Base-by-base conservation (phyloP, 1,140 invertebrate species). In the Leptonema lineaticorne region DNA sequence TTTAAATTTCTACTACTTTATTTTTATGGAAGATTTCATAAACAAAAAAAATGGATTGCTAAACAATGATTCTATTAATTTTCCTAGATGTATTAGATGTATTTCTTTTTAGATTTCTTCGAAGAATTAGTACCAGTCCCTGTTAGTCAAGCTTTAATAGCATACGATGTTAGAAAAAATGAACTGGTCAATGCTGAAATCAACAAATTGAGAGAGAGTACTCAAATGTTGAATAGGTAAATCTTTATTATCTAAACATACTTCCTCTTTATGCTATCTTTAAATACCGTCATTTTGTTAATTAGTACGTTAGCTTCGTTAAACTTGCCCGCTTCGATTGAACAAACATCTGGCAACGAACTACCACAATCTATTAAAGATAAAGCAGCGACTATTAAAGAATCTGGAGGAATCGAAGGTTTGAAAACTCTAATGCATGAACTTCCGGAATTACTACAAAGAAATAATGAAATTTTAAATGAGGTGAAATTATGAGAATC, bases 261-360 rank as follows among this genome's bases (percentile, higher is more conserved):
- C 2, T 14, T 41, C 9, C 16, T 41, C 3, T 14, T 41, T 41
- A 3, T 41, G 11, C 2, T 14, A 41, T 41, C 7, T 63, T 57
- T 30, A 67, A 14, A 59, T n/a, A 53, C n/a, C n/a, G n/a, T n/a
- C n/a, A n/a, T n/a, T n/a, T 22, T 67, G n/a, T 63, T n/a, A 77
- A 78, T 68, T 78, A 93, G 91, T 72, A 87, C 97, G 29, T 81
- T 99, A 73, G 92, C 95, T 2, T 97, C 94, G 60, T 83, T 99
- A 56, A 99, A 98, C 85, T 85, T 99, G 69, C 97, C 98, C 8
- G 96, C 96, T 58, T 94, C 96, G n/a, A 87, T 99, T 65, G 97
- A 99, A 83, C 91, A 93, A 71, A 87, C 89, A 1, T 87, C 88
- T 72, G 88, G 87, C 50, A 88, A 87, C 72, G 84, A 89, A 26